Percentiles rank a stretch among this genome's conserved stretches.
These are phyloP conservation scores for Microtus ochrogaster DNA, from an alignment of 2,113 vertebrate species.

Conservation along the genomic window DNA sequence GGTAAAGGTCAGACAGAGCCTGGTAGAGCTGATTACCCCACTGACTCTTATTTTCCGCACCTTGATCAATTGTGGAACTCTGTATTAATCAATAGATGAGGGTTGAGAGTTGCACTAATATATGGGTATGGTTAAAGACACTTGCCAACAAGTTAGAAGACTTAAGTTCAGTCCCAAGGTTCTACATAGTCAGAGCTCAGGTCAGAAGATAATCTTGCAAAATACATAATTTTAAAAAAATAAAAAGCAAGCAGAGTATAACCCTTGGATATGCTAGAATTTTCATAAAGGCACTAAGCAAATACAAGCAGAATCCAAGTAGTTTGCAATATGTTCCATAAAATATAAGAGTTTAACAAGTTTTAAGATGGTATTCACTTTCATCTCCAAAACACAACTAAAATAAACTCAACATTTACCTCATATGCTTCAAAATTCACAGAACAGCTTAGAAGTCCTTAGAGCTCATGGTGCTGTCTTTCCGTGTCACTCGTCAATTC, in stretches of 20 bases:
- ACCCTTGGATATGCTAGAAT: neutral
- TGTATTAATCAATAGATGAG: neutral
- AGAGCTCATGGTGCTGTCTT: conserved; percentile 48
- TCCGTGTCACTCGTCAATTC: conserved; percentile 32
- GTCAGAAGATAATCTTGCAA: neutral
- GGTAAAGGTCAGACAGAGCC: neutral
- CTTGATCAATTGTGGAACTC: too few relatives aligned
- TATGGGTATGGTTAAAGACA: neutral
- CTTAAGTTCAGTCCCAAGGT: neutral
- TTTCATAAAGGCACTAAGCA: neutral
- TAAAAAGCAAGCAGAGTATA: neutral
- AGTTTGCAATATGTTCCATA: neutral
- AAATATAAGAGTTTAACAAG: neutral
- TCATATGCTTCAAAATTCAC: conserved; percentile 70
- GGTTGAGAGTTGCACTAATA: neutral
- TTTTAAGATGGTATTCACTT: neutral
- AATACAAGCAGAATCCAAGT: neutral
- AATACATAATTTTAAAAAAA: neutral
- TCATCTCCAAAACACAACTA: conserved; percentile 7
- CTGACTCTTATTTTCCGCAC: neutral
- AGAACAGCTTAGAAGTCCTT: conserved; percentile 51
- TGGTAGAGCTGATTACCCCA: neutral
- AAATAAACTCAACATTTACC: conserved; percentile 81
- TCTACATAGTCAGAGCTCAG: too few relatives aligned
- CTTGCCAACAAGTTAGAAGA: neutral